These are phyloP conservation scores for Dorcus hopei DNA, from an alignment of 2,888 invertebrate genomes.

Conservation along the genomic window DNA sequence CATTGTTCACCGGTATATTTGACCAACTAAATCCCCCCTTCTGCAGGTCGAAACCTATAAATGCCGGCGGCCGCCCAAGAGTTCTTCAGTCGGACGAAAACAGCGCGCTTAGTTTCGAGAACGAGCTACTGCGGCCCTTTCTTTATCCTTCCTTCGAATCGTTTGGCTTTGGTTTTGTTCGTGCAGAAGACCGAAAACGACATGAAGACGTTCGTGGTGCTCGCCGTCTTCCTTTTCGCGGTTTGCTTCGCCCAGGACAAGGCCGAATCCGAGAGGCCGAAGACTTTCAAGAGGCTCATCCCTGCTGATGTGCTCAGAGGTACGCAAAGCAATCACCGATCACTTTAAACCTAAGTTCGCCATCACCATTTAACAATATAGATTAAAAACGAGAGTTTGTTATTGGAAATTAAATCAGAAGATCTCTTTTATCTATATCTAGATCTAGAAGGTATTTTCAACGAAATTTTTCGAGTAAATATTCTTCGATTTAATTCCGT, in stretches of 20 bases:
- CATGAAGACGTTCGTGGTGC: constrained; percentile 57
- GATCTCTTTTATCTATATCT: too few relatives aligned
- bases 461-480: too few relatives aligned
- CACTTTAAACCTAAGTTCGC: neutral
- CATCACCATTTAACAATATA: neutral
- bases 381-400: too few relatives aligned
- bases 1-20: neutral
- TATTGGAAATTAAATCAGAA: too few relatives aligned
- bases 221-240: constrained; percentile 53
- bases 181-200: constrained; percentile 26
- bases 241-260: constrained; percentile 53
- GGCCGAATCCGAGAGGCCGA: constrained; percentile 53
- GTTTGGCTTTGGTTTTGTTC: neutral
- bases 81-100: constrained; percentile 7
- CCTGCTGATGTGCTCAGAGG: constrained; percentile 89
- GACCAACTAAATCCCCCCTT: constrained; percentile 2
- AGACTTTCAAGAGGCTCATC: constrained; percentile 77
- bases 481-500: too few relatives aligned
- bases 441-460: too few relatives aligned
- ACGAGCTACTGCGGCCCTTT: neutral
- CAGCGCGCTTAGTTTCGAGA: neutral
- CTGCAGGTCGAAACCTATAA: constrained; percentile 1
- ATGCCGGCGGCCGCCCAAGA: neutral
- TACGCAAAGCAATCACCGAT: constrained; percentile 51
- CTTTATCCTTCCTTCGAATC: neutral